phyloP scores from a whole-genome alignment of 2,888 invertebrate species.

The Eupithecia pulchellata region DNA sequence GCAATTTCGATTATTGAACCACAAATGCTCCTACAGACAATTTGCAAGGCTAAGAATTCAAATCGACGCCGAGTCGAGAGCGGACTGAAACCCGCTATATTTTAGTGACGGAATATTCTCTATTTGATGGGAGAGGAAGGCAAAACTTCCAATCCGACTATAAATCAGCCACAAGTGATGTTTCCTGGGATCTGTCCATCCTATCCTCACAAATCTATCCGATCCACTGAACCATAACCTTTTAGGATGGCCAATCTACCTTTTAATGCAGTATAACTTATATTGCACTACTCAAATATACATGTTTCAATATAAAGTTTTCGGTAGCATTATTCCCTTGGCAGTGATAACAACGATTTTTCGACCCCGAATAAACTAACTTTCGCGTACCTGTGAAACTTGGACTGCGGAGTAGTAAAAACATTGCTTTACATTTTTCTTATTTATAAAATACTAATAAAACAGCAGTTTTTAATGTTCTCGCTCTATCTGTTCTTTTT shows the following conservation, averaged over 20 bases:
- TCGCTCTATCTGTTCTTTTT: no score
- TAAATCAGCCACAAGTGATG: constrained; percentile 18
- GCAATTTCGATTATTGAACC: neutral
- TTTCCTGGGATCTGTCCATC: constrained; percentile 19
- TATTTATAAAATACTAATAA: neutral
- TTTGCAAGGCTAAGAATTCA: neutral
- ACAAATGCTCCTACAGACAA: neutral
- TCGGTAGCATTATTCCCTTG: constrained; percentile 36
- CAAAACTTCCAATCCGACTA: neutral
- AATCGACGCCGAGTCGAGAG: neutral
- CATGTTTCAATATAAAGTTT: constrained; percentile 47
- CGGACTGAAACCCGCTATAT: neutral
- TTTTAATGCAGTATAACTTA: constrained; percentile 11
- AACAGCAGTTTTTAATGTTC: neutral
- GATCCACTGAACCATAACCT: constrained; percentile 21
- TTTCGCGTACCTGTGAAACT: constrained; percentile 17
- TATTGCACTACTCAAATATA: constrained; percentile 38
- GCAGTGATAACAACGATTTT: constrained; percentile 37
- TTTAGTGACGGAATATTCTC: constrained; percentile 4
- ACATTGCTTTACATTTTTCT: neutral
- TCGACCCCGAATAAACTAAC: constrained; percentile 35
- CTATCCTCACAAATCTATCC: constrained; percentile 25
- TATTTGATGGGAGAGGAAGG: constrained; percentile 5
- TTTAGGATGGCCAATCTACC: constrained; percentile 19
- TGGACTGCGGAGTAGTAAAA: neutral